Evolutionary conservation across 2,797 vertebrate genomes (phyloP).

Genomic region (Coilia nasus): DNA sequence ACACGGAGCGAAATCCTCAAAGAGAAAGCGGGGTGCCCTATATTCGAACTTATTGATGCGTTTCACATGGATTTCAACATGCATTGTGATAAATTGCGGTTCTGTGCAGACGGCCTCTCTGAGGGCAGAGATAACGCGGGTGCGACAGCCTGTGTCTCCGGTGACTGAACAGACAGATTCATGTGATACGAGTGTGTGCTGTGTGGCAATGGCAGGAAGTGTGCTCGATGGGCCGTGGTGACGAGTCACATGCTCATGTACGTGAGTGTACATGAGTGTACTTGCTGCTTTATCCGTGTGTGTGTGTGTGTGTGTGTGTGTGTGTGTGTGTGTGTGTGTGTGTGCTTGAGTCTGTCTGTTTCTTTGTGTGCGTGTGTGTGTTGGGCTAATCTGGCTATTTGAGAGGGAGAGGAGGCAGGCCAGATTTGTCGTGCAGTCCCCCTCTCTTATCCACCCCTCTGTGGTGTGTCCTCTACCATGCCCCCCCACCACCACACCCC

Average conservation of each 20-base stretch:
- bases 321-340: background rate
- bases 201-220: background rate
- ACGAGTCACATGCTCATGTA: conserved; percentile 1
- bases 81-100: background rate
- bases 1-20: background rate
- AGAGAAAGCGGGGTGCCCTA: background rate
- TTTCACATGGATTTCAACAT: conserved; percentile 20
- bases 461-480: background rate
- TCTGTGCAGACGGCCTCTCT: background rate
- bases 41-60: conserved; percentile 17
- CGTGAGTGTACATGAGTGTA: background rate
- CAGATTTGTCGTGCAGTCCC: conserved; percentile 29
- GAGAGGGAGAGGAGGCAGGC: background rate
- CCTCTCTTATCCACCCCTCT: background rate
- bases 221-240: background rate
- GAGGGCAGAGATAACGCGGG: background rate
- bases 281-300: background rate
- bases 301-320: background rate
- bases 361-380: conserved; percentile 31
- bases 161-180: background rate
- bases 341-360: conserved; percentile 16
- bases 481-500: background rate
- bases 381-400: background rate
- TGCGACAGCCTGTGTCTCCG: background rate
- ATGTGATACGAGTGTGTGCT: background rate